phyloP scores from a whole-genome alignment of 2,888 invertebrate genomes.

The Bursaphelenchus okinawaensis region DNA sequence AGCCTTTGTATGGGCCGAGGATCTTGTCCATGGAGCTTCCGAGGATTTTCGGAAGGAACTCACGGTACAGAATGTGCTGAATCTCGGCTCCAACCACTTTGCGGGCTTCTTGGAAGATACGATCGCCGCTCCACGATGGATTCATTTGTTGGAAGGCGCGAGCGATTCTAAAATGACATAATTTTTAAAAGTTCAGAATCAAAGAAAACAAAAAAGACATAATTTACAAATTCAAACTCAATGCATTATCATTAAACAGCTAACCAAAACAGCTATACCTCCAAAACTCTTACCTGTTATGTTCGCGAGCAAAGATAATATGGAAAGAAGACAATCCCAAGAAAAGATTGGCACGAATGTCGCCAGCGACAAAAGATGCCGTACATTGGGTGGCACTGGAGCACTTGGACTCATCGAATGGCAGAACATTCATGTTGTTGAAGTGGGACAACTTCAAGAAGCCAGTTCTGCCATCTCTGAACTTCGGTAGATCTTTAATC shows the following conservation, averaged over 20 bases:
- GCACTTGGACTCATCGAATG: constrained; percentile 53
- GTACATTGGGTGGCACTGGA: constrained; percentile 40
- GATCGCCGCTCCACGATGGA: constrained; percentile 88
- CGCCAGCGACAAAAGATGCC: constrained; percentile 56
- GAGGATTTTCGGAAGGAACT: constrained; percentile 84
- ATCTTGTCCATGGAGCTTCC: constrained; percentile 69
- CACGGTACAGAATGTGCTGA: constrained; percentile 61
- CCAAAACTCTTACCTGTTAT: constrained; percentile 66
- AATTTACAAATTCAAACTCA: background rate
- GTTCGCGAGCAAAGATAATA: constrained; percentile 75
- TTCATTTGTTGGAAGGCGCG: constrained; percentile 72
- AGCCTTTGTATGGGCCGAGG: constrained; percentile 76
- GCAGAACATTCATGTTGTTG: constrained; percentile 47
- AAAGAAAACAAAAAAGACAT: background rate
- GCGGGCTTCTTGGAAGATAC: constrained; percentile 73
- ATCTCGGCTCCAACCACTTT: constrained; percentile 77
- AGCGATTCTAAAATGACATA: constrained; percentile 67
- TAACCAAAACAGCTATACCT: background rate
- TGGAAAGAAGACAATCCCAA: constrained; percentile 64
- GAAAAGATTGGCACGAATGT: constrained; percentile 56
- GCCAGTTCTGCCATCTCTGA: constrained; percentile 49
- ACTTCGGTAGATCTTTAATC: constrained; percentile 48
- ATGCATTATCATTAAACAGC: background rate
- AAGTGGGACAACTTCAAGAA: constrained; percentile 49
- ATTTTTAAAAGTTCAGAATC: background rate